Evolutionary conservation across 2,797 vertebrate genomes (phyloP).

Genomic region (Spinus pinus): DNA sequence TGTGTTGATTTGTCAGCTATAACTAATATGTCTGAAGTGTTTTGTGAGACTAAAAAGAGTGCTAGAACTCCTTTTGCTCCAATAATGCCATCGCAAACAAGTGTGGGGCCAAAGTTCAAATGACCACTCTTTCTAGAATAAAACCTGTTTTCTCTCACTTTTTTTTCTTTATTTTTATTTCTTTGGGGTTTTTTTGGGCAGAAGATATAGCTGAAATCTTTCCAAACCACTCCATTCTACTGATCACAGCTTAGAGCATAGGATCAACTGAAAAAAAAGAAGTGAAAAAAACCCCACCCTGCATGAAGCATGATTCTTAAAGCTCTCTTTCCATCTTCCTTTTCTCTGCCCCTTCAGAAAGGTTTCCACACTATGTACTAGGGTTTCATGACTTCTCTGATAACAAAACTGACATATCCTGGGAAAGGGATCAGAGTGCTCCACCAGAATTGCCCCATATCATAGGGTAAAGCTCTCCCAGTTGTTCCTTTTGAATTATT

Average conservation of each 20-base stretch:
- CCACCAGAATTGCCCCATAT: neutral
- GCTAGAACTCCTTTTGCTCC: neutral
- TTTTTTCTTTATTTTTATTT: too few relatives aligned
- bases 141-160: neutral
- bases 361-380: neutral
- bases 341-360: neutral
- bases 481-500: neutral
- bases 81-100: neutral
- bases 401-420: neutral
- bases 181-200: neutral
- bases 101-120: neutral
- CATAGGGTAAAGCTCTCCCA: neutral
- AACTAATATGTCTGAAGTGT: neutral
- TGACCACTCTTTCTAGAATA: neutral
- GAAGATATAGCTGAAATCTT: neutral
- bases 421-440: neutral
- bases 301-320: neutral
- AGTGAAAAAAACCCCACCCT: neutral
- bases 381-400: neutral
- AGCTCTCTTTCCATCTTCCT: neutral
- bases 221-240: neutral
- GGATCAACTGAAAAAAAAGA: neutral
- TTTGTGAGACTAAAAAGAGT: neutral
- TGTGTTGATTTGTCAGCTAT: neutral
- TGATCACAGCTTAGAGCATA: neutral